phyloP scores from a whole-genome alignment of 2,797 vertebrate species.

The Neosilurus mollespiculum region DNA sequence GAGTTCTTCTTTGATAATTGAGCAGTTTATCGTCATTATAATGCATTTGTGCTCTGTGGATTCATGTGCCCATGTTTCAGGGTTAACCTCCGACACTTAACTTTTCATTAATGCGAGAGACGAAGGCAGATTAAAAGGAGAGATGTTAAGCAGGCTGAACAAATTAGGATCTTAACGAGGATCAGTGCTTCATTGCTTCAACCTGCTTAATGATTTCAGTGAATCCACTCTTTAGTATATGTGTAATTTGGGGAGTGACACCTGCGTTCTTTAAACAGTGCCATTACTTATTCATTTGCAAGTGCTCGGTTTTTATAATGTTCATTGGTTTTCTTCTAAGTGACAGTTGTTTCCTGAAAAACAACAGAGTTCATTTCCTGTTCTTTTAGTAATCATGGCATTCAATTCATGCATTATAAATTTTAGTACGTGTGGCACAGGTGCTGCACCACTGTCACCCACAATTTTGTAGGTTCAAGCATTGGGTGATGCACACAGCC shows the following conservation, averaged over 20 bases:
- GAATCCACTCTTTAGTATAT: slow-evolving; percentile 47
- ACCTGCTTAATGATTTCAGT: slow-evolving; percentile 50
- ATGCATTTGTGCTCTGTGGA: slow-evolving; percentile 58
- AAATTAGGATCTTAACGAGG: slow-evolving; percentile 50
- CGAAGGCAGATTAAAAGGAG: slow-evolving; percentile 50
- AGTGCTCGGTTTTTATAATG: neutral
- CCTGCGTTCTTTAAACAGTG: neutral
- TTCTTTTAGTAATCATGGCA: no score
- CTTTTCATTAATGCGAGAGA: slow-evolving; percentile 56
- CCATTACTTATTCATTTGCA: neutral
- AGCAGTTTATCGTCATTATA: slow-evolving; percentile 61
- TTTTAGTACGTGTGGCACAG: no score
- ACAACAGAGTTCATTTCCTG: no score
- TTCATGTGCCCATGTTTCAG: slow-evolving; percentile 55
- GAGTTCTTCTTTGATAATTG: slow-evolving; percentile 56
- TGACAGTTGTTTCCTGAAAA: no score
- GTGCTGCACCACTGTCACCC: no score
- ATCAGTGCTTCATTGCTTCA: slow-evolving; percentile 52
- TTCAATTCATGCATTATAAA: no score
- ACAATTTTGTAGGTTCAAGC: no score
- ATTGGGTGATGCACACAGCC: no score
- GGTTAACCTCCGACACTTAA: slow-evolving; percentile 44
- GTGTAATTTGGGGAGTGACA: slow-evolving; percentile 28
- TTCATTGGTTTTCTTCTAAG: neutral
- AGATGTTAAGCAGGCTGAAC: slow-evolving; percentile 51